These are phyloP conservation scores for Drosophila pseudoananassae DNA, from an alignment of 1,140 invertebrate genomes.

Conservation along the genomic window DNA sequence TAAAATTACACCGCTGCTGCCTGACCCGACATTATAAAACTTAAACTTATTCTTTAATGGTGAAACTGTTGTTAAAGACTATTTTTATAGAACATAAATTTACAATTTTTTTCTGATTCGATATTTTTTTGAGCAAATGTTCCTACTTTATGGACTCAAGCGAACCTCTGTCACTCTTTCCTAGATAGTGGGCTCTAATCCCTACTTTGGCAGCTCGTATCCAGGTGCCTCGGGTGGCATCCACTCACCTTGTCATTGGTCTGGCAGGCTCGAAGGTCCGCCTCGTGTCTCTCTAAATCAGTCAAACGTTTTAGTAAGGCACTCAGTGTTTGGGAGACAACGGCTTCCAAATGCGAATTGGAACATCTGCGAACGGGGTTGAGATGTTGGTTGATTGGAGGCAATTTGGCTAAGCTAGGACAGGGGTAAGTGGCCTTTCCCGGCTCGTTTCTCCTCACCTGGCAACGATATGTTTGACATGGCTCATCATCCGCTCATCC, in stretches of 20 bases:
- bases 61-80: too few relatives aligned
- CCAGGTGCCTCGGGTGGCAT: not conserved
- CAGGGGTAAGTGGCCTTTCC: conserved; percentile 3
- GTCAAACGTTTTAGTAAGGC: conserved; percentile 84
- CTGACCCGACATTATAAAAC: too few relatives aligned
- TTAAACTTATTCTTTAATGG: too few relatives aligned
- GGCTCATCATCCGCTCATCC: conserved; percentile 87
- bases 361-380: conserved; percentile 64
- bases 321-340: conserved; percentile 83
- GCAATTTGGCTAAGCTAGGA: conserved; percentile 13
- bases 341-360: conserved; percentile 77
- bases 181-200: not conserved
- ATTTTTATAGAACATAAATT: too few relatives aligned
- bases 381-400: conserved; percentile 12
- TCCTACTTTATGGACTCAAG: not conserved
- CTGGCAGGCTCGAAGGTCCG: conserved; percentile 82
- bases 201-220: conserved; percentile 6
- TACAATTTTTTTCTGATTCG: not conserved
- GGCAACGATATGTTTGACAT: conserved; percentile 85
- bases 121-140: not conserved
- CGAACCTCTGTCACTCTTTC: not conserved
- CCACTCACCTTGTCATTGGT: conserved; percentile 69
- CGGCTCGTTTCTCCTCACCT: conserved; percentile 52
- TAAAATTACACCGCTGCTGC: too few relatives aligned
- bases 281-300: conserved; percentile 84